A percentile compares a stretch with the other conserved stretches of the same genome.
Conservation (phyloP, 2,888 invertebrate genomes). For the Creontiades dilutus region DNA sequence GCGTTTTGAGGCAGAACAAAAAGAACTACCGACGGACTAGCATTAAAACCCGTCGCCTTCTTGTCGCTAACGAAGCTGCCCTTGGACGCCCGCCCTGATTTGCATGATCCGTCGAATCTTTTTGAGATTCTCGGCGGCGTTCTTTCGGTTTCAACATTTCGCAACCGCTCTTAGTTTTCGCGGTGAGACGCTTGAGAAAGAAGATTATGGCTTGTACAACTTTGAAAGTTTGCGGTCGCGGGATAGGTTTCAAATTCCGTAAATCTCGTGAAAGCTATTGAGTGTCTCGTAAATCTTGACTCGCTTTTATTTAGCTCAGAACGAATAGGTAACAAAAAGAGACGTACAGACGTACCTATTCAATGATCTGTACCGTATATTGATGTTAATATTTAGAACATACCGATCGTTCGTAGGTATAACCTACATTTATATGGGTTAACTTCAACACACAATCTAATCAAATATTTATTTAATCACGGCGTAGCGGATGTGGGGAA, state of each 20-base stretch:
- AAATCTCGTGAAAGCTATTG: not conserved
- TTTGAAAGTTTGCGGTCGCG: not conserved
- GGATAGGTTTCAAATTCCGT: not conserved
- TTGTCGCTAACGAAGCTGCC: not conserved
- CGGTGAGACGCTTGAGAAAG: not conserved
- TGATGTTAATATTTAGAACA: no score
- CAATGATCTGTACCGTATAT: no score
- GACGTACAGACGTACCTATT: no score
- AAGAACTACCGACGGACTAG: not conserved
- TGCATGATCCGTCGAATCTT: conserved; percentile 4
- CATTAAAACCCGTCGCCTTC: not conserved
- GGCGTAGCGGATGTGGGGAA: no score
- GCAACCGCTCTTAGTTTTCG: not conserved
- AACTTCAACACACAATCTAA: no score
- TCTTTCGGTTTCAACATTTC: not conserved
- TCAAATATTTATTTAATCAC: no score
- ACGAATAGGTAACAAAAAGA: no score
- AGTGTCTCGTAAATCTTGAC: not conserved
- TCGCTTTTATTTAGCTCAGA: not conserved
- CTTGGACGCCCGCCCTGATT: conserved; percentile 30
- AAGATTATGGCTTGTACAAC: not conserved
- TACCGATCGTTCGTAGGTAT: no score
- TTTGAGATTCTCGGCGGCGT: not conserved
- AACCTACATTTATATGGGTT: no score
- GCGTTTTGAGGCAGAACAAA: not conserved